These are phyloP conservation scores for Anniella stebbinsi DNA, from an alignment of 2,797 vertebrate species.

Conservation along the genomic window DNA sequence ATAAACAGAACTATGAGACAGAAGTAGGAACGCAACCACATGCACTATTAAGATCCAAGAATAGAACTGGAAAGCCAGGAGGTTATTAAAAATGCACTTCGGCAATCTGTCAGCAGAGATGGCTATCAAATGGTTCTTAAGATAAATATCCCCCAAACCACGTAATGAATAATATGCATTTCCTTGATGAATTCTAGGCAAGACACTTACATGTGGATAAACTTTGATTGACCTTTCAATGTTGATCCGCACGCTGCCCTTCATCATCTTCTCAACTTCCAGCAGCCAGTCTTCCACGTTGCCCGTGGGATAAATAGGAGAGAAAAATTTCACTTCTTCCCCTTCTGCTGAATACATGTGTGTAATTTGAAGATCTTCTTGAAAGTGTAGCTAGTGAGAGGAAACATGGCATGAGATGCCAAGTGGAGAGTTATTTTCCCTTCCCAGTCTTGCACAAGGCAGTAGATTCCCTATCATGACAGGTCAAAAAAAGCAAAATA, in stretches of 20 bases:
- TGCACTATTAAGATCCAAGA: not conserved
- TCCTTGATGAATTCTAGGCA: not conserved
- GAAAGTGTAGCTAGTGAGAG: conserved; percentile 87
- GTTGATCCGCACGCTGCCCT: conserved; percentile 86
- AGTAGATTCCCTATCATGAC: not conserved
- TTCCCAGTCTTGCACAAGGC: not conserved
- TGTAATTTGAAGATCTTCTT: conserved; percentile 90
- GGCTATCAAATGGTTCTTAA: not conserved
- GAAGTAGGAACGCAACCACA: not conserved
- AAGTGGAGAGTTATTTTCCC: conserved; percentile 23
- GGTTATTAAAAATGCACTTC: conserved; percentile 8
- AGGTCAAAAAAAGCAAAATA: not conserved
- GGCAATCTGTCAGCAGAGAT: not conserved
- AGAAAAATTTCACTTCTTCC: conserved; percentile 86
- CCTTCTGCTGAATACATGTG: conserved; percentile 93
- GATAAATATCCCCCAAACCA: not conserved
- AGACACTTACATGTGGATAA: conserved; percentile 83
- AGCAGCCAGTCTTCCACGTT: conserved; percentile 92
- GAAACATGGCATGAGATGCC: conserved; percentile 26
- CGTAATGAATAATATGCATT: not conserved
- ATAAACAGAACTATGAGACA: not conserved
- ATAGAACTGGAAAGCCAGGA: conserved; percentile 38
- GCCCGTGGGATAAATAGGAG: conserved; percentile 83
- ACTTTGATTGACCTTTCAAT: conserved; percentile 84
- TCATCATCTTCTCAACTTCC: conserved; percentile 91